Conservation (phyloP, 2,888 invertebrate species). For the Epistrophe grossulariae region DNA sequence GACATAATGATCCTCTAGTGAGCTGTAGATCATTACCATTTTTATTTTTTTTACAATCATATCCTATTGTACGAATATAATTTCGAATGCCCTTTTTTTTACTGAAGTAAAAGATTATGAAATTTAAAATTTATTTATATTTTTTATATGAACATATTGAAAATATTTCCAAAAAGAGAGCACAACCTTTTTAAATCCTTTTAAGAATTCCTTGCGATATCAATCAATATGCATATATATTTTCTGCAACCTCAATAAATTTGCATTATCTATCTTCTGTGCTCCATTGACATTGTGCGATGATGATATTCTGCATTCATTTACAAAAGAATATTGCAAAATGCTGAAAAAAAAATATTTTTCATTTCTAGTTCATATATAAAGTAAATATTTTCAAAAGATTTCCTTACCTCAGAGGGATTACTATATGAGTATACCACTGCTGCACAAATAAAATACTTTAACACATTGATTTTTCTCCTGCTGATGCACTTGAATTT, state of each 20-base stretch:
- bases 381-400: conserved; percentile 18
- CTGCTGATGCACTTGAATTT: conserved; percentile 16
- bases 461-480: background rate
- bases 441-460: conserved; percentile 2
- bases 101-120: no score
- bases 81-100: no score
- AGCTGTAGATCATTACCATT: no score
- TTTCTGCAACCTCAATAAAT: background rate
- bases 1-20: no score
- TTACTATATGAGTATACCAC: background rate
- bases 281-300: background rate
- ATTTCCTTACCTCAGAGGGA: background rate
- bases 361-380: background rate
- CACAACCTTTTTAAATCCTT: background rate
- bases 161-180: background rate
- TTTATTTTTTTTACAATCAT: no score
- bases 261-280: background rate
- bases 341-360: conserved; percentile 1
- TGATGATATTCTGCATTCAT: background rate
- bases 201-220: background rate
- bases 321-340: background rate
- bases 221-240: background rate
- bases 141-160: background rate
- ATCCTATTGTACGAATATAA: no score
- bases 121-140: background rate